These are phyloP conservation scores for Orycteropus afer DNA, from an alignment of 2,113 vertebrate genomes.

Conservation along the genomic window DNA sequence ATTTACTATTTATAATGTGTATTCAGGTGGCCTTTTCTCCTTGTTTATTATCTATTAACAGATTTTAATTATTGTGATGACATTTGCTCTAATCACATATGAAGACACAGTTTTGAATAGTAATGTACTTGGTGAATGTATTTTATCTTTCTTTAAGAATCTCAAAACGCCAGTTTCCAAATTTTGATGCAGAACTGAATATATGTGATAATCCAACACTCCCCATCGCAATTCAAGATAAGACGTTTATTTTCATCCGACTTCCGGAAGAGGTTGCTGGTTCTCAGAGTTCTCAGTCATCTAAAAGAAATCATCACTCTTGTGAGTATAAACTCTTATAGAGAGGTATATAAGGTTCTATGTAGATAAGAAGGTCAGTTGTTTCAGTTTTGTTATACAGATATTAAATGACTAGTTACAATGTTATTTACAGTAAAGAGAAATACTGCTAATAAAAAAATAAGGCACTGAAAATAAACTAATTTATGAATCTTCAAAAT, in stretches of 20 bases:
- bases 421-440: not conserved
- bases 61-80: not conserved
- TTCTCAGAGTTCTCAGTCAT: slow-evolving; percentile 65
- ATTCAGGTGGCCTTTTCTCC: not conserved
- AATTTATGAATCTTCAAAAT: slow-evolving; percentile 4
- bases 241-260: slow-evolving; percentile 89
- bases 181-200: slow-evolving; percentile 88
- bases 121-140: not conserved
- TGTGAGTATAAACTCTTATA: slow-evolving; percentile 43
- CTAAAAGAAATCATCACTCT: not conserved
- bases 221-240: slow-evolving; percentile 82
- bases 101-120: slow-evolving; percentile 27
- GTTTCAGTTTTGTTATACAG: slow-evolving; percentile 29
- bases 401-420: not conserved
- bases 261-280: slow-evolving; percentile 75
- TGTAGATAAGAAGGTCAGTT: too few species aligned
- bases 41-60: slow-evolving; percentile 21
- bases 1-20: not conserved
- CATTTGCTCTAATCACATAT: not conserved
- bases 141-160: slow-evolving; percentile 84
- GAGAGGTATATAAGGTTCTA: not conserved
- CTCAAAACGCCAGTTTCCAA: slow-evolving; percentile 80
- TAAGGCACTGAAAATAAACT: not conserved
- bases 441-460: slow-evolving; percentile 30
- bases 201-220: slow-evolving; percentile 58